Base-by-base conservation (phyloP, 2,797 vertebrate genomes). In the Aplochiton taeniatus region DNA sequence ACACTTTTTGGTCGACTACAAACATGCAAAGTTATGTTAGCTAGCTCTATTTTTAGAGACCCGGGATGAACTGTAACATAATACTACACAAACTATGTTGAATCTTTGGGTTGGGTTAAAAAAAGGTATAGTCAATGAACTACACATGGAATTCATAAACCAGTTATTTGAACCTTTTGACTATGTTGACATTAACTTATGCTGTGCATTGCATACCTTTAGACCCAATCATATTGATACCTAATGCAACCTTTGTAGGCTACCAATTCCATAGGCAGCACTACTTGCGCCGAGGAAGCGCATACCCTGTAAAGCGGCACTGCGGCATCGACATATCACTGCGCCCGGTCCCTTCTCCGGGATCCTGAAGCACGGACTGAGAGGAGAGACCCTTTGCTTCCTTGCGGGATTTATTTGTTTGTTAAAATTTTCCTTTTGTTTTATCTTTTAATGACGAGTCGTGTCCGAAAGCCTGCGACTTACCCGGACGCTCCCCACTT, bases 281-380 rank as follows among this genome's bases (percentile, higher is more conserved):
- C 92, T 93, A 91, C 81, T 92, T 92, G 86, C 79, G 81, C 83
- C 66, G 91, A 87, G 91, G 91, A 92, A 90, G 90, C 91, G 81
- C 20, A 87, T 82, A 85, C 88, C 90, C 85, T 90, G 91, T 88
- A 90, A 91, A 93, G 91, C 90, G 91, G 92, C 91, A 93, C 91
- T 93, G 91, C 92, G 92, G 91, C 91, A 92, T 76, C 82, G 82
- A 80, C 79, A 86, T 93, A 93, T 93, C 90, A 84, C 87, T 93
- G 89, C 92, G 92, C 91, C 80, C 82, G 87, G 86, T 87, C 83
- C 86, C 85, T 85, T 89, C 88, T 86, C 87, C 86, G 89, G 89
- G 90, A 91, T 92, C 87, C 89, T 88, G 85, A 84, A 88, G 89
- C 91, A 87, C 87, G 81, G 90, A 82, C 83, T 85, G 69, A 83